These are phyloP conservation scores for Stigmatopora argus DNA, from an alignment of 2,113 vertebrate species.

Conservation along the genomic window DNA sequence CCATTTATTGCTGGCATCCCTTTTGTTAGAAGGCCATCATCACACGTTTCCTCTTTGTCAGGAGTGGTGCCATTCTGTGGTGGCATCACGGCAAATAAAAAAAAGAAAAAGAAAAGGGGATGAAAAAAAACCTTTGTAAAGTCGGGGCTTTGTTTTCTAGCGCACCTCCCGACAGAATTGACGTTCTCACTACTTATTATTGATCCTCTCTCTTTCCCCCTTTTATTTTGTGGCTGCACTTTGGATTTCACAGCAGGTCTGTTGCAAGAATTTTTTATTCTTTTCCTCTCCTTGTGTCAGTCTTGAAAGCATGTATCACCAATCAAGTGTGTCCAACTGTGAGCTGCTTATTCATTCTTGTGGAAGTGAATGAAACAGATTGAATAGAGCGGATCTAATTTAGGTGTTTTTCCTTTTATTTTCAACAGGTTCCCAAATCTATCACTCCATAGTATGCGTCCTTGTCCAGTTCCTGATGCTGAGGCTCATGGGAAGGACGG, in stretches of 20 bases:
- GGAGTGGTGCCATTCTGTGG: background rate
- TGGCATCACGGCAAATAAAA: background rate
- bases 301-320: background rate
- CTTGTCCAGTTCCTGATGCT: slow-evolving; percentile 91
- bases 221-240: slow-evolving; percentile 55
- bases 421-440: slow-evolving; percentile 80
- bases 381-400: slow-evolving; percentile 26
- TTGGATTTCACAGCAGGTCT: slow-evolving; percentile 65
- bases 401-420: slow-evolving; percentile 29
- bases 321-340: background rate
- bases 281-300: slow-evolving; percentile 21
- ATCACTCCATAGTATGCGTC: slow-evolving; percentile 84
- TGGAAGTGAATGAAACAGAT: slow-evolving; percentile 7
- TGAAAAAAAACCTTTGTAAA: background rate
- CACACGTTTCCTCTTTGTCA: background rate
- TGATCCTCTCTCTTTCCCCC: slow-evolving; percentile 33
- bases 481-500: slow-evolving; percentile 92
- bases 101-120: background rate
- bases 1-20: background rate
- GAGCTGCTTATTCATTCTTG: background rate
- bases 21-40: background rate
- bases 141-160: background rate
- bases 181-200: slow-evolving; percentile 21
- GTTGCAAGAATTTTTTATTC: slow-evolving; percentile 40
- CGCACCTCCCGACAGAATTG: background rate